Evolutionary conservation across 2,113 vertebrate species (phyloP).

Genomic region (Sciurus niger): DNA sequence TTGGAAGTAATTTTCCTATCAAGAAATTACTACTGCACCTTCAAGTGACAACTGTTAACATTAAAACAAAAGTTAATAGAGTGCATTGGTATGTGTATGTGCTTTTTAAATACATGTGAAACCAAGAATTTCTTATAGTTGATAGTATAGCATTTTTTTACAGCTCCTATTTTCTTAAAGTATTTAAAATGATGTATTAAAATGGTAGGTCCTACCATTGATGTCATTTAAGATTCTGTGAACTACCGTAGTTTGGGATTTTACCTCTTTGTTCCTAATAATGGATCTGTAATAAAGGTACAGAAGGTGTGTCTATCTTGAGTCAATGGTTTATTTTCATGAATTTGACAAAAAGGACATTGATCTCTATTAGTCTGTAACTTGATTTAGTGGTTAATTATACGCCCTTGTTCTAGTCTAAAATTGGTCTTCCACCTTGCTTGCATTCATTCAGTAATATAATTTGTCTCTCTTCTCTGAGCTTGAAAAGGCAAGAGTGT

Average conservation of each 20-base stretch:
- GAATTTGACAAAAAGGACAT: neutral
- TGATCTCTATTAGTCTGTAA: neutral
- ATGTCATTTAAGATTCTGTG: neutral
- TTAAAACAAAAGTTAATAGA: neutral
- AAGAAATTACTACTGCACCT: neutral
- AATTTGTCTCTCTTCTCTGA: neutral
- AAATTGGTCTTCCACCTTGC: neutral
- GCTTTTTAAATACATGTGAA: neutral
- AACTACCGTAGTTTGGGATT: neutral
- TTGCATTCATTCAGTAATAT: neutral
- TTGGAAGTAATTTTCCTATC: conserved; percentile 36
- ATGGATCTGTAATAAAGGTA: neutral
- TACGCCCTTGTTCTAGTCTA: neutral
- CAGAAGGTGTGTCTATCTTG: neutral
- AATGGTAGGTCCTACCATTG: neutral
- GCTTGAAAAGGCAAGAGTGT: neutral
- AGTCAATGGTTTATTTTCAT: neutral
- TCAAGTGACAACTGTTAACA: conserved; percentile 29
- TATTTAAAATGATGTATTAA: neutral
- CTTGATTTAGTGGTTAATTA: neutral
- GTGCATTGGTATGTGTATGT: neutral
- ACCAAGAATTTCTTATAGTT: neutral
- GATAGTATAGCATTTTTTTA: conserved; percentile 20
- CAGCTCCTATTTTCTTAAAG: neutral
- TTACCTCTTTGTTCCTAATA: neutral